Evolutionary conservation across 2,113 vertebrate species (phyloP).

Genomic region (Aviceda subcristata): DNA sequence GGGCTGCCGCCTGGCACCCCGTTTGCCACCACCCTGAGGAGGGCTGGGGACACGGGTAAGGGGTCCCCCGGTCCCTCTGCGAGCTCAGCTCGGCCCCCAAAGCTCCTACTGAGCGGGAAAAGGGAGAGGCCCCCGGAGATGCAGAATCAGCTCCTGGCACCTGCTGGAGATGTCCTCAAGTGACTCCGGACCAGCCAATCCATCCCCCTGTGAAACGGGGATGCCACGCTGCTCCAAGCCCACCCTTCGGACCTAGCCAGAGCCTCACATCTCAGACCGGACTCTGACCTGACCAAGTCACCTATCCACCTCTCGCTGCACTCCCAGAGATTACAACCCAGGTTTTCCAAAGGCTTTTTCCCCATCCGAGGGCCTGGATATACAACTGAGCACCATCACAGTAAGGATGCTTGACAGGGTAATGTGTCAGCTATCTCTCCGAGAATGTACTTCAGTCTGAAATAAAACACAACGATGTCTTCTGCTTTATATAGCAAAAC

Average conservation of each 20-base stretch:
- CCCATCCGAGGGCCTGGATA: background rate
- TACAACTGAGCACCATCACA: accelerated
- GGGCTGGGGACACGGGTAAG: accelerated
- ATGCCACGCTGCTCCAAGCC: background rate
- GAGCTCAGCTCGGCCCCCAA: accelerated
- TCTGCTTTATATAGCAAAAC: background rate
- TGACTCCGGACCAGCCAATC: accelerated
- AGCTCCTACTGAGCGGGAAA: accelerated
- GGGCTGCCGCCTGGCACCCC: background rate
- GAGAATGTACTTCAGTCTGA: background rate
- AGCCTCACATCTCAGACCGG: background rate
- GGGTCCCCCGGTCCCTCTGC: accelerated
- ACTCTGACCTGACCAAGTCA: background rate
- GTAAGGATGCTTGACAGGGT: background rate
- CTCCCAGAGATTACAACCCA: accelerated
- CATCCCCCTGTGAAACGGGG: accelerated
- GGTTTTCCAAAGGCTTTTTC: background rate
- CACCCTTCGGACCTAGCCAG: background rate
- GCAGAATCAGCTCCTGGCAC: background rate
- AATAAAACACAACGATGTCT: background rate
- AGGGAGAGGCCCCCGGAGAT: background rate
- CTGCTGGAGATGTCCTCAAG: background rate
- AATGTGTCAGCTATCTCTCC: background rate
- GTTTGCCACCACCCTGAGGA: background rate
- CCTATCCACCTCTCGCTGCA: accelerated